Evolutionary conservation across 2,888 invertebrate genomes (phyloP).

Genomic region (Heteromurus nitidus): DNA sequence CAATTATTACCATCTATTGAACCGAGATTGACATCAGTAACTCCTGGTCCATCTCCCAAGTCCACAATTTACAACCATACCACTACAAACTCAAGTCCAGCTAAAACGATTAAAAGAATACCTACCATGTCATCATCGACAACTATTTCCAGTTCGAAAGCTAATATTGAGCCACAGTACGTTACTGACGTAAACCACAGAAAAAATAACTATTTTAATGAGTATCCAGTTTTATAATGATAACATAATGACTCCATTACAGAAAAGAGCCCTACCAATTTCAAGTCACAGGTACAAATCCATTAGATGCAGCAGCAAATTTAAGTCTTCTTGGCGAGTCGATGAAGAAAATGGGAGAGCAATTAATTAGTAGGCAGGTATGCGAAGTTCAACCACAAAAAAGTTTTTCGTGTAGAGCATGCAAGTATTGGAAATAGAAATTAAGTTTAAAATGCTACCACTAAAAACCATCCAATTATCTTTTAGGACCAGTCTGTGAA

Average conservation of each 20-base stretch:
- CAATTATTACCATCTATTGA: background rate
- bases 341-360: slow-evolving; percentile 92
- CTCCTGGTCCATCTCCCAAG: slow-evolving; percentile 17
- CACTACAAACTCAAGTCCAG: background rate
- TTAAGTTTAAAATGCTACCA: too few relatives aligned
- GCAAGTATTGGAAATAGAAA: too few relatives aligned
- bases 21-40: background rate
- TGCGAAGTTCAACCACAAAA: too few relatives aligned
- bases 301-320: slow-evolving; percentile 94
- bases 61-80: slow-evolving; percentile 15
- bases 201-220: too few relatives aligned
- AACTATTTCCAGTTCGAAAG: too few relatives aligned
- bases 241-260: background rate
- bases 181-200: too few relatives aligned
- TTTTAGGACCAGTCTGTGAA: slow-evolving; percentile 93
- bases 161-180: too few relatives aligned
- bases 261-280: slow-evolving; percentile 32
- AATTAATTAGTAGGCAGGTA: slow-evolving; percentile 94
- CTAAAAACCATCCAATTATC: too few relatives aligned
- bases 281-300: slow-evolving; percentile 80
- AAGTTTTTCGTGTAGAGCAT: too few relatives aligned
- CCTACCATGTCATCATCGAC: too few relatives aligned
- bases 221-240: too few relatives aligned
- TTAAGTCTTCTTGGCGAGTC: slow-evolving; percentile 94
- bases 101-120: background rate